A percentile compares a stretch with the other conserved stretches of the same genome.
phyloP scores from a whole-genome alignment of 1,140 invertebrate species.

The Drosophila bocqueti region DNA sequence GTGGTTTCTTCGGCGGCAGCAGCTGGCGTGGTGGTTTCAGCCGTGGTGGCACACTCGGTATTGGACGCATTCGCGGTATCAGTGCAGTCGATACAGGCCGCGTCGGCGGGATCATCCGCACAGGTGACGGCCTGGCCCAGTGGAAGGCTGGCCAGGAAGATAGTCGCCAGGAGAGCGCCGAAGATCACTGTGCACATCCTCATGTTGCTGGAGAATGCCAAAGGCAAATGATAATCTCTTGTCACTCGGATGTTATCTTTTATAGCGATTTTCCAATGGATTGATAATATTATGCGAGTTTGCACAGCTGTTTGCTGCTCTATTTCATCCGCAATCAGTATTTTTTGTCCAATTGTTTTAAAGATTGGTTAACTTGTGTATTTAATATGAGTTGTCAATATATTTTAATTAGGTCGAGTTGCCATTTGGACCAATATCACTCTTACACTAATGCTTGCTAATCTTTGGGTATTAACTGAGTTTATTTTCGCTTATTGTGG shows the following conservation, averaged over 20 bases:
- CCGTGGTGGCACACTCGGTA: neutral
- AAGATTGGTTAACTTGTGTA: neutral
- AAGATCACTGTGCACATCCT: neutral
- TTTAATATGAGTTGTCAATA: neutral
- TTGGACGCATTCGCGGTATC: neutral
- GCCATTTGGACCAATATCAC: neutral
- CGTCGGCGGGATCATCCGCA: neutral
- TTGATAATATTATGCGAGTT: neutral
- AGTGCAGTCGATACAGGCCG: neutral
- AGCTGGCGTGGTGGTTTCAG: neutral
- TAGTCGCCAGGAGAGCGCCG: neutral
- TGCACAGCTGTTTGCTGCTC: neutral
- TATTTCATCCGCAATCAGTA: neutral
- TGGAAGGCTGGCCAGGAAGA: slow-evolving; percentile 6
- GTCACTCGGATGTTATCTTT: neutral
- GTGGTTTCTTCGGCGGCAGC: neutral
- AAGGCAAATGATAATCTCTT: slow-evolving; percentile 5
- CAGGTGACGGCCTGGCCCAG: slow-evolving; percentile 6
- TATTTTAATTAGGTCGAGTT: neutral
- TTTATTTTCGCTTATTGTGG: neutral
- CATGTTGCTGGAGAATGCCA: neutral
- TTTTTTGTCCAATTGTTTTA: neutral
- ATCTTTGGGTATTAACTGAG: neutral
- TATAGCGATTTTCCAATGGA: too few species aligned
- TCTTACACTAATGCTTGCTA: too few species aligned